These are phyloP conservation scores for Barnardius zonarius DNA, from an alignment of 2,113 vertebrate species.

Conservation along the genomic window DNA sequence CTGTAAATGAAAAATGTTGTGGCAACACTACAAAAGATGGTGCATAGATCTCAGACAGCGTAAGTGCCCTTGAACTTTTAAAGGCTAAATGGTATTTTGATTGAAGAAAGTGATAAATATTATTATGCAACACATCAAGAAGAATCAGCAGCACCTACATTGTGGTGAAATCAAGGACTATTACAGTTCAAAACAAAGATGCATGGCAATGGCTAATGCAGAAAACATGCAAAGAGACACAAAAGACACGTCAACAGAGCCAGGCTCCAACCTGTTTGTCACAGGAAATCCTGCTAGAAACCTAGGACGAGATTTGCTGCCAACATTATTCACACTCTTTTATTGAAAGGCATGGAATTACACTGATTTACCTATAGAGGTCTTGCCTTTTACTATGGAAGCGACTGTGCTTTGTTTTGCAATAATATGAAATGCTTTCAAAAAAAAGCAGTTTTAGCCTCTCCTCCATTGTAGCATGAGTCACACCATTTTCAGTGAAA, in stretches of 20 bases:
- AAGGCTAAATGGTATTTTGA: neutral
- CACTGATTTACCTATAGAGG: neutral
- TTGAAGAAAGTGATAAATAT: neutral
- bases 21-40: neutral
- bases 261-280: neutral
- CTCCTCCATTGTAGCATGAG: neutral
- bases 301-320: neutral
- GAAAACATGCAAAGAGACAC: neutral
- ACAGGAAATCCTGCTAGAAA: neutral
- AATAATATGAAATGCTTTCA: neutral
- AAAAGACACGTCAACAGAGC: neutral
- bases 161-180: neutral
- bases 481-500: neutral
- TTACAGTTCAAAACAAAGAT: neutral
- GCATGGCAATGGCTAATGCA: neutral
- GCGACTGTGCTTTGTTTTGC: neutral
- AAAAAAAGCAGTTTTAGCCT: neutral
- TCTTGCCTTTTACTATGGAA: neutral
- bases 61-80: neutral
- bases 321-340: neutral
- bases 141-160: neutral
- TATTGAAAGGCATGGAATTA: neutral
- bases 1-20: neutral
- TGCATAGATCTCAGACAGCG: accelerated
- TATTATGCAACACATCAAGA: neutral